Percentiles rank a stretch among this genome's conserved stretches.
Evolutionary conservation across 2,113 vertebrate species (phyloP).

Genomic region (Coryphaenoides rupestris): DNA sequence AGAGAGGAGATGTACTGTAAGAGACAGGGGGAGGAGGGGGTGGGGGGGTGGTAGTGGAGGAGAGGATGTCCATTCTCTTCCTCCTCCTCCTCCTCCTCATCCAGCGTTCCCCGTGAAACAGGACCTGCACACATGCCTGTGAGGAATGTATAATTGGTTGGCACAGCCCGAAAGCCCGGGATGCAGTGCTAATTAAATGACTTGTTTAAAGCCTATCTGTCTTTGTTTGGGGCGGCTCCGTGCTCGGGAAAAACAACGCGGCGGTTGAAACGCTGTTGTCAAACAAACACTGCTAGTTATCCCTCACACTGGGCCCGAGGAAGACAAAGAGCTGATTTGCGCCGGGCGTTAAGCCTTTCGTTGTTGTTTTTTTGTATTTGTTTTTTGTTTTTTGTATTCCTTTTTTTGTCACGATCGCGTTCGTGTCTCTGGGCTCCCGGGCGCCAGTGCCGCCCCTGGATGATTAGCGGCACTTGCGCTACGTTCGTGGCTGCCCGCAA

Average conservation of each 20-base stretch:
- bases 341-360: too few species aligned
- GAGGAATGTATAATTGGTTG: slow-evolving; percentile 79
- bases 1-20: slow-evolving; percentile 72
- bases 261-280: slow-evolving; percentile 69
- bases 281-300: slow-evolving; percentile 73
- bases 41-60: too few species aligned
- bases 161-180: slow-evolving; percentile 67
- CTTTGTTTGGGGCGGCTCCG: slow-evolving; percentile 74
- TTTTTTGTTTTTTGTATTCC: too few species aligned
- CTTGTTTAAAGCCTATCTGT: slow-evolving; percentile 80
- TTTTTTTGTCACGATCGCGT: too few species aligned
- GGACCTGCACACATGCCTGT: slow-evolving; percentile 75
- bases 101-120: slow-evolving; percentile 64
- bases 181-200: slow-evolving; percentile 79
- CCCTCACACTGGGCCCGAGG: slow-evolving; percentile 71
- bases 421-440: too few species aligned
- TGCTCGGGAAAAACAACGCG: slow-evolving; percentile 68
- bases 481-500: too few species aligned
- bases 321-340: too few species aligned
- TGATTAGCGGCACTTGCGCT: too few species aligned
- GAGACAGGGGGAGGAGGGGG: too few species aligned
- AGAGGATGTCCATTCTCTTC: slow-evolving; percentile 71
- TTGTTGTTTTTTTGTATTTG: too few species aligned
- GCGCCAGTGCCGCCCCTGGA: too few species aligned
- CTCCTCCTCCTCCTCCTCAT: too few species aligned